Conservation (phyloP, 2,113 vertebrate species). For the Semicossyphus pulcher region DNA sequence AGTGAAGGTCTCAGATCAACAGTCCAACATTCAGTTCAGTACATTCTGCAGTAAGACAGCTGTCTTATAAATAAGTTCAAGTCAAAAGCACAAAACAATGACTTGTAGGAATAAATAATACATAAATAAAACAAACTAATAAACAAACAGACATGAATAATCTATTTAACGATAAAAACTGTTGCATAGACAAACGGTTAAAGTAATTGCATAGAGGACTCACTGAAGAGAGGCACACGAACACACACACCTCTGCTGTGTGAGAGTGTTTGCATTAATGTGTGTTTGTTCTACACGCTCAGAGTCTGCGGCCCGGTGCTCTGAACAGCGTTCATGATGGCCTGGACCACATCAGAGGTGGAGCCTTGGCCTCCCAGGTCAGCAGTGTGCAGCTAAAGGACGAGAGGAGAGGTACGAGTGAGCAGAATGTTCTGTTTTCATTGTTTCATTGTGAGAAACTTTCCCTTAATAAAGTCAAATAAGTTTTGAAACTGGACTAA, state of each 20-base stretch:
- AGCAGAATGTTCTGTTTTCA: background rate
- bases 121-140: background rate
- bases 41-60: slow-evolving; percentile 3
- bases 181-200: slow-evolving; percentile 22
- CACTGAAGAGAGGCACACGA: background rate
- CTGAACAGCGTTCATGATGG: slow-evolving; percentile 86
- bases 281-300: slow-evolving; percentile 44
- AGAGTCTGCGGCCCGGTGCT: slow-evolving; percentile 79
- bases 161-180: background rate
- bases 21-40: background rate
- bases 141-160: background rate
- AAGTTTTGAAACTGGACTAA: too few species aligned
- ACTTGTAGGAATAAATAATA: background rate
- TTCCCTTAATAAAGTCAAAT: too few species aligned
- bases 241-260: background rate
- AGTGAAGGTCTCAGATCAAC: background rate
- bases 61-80: background rate
- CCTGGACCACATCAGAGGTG: slow-evolving; percentile 90
- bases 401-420: slow-evolving; percentile 24
- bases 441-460: too few species aligned
- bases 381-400: slow-evolving; percentile 89
- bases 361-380: slow-evolving; percentile 94
- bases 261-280: background rate
- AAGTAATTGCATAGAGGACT: slow-evolving; percentile 36
- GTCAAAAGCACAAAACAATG: background rate